Conservation (phyloP, 2,797 vertebrate genomes). For the Enteromius fasciolatus region DNA sequence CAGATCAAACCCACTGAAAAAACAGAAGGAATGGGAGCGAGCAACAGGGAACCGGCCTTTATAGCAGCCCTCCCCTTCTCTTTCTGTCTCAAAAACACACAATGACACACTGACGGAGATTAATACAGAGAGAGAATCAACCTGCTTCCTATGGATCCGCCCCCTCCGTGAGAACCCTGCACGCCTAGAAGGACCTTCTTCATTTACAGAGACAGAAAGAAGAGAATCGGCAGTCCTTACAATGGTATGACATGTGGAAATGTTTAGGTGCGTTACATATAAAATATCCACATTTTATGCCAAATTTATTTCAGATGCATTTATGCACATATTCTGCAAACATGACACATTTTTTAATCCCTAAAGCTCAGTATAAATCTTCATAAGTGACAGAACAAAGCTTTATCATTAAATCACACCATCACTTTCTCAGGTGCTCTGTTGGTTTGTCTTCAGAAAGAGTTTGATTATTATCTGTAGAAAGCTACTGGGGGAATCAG, state of each 20-base stretch:
- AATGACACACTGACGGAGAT: constrained; percentile 38
- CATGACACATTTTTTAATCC: neutral
- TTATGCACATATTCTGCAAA: neutral
- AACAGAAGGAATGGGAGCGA: constrained; percentile 77
- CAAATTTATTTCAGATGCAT: neutral
- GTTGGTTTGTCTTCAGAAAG: neutral
- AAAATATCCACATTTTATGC: neutral
- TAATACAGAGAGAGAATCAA: constrained; percentile 50
- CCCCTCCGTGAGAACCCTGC: constrained; percentile 55
- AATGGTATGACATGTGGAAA: constrained; percentile 4
- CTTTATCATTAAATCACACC: neutral
- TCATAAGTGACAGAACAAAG: neutral
- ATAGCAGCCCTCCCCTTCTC: constrained; percentile 75
- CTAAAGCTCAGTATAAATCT: neutral
- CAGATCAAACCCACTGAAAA: constrained; percentile 60
- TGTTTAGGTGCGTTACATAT: neutral
- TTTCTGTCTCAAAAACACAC: constrained; percentile 53
- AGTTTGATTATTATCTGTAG: neutral
- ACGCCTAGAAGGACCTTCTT: constrained; percentile 21
- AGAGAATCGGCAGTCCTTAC: neutral
- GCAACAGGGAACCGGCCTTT: constrained; percentile 82
- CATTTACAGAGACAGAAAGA: constrained; percentile 1
- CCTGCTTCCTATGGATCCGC: constrained; percentile 51
- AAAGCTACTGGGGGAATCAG: constrained; percentile 7
- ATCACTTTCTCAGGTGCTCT: neutral